These are phyloP conservation scores for Diabrotica virgifera DNA, from an alignment of 1,140 invertebrate genomes.

Conservation along the genomic window DNA sequence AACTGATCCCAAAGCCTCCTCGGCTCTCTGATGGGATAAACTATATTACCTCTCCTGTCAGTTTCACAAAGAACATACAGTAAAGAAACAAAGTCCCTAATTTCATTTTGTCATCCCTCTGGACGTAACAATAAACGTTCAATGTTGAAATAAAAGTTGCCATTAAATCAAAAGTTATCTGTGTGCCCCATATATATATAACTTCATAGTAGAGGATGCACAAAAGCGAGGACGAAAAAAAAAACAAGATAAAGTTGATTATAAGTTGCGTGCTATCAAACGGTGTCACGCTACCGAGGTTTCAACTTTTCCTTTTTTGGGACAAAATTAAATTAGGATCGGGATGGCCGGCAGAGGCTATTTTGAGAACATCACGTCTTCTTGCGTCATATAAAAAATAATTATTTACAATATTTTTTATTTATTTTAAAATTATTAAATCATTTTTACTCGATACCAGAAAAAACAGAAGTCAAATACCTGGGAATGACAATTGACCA, in stretches of 20 bases:
- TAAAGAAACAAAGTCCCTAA: background rate
- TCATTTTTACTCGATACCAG: too few relatives aligned
- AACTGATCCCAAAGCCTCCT: background rate
- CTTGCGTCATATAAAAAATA: too few relatives aligned
- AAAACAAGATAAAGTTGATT: background rate
- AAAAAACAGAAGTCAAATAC: too few relatives aligned
- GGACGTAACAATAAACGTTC: slow-evolving; percentile 2
- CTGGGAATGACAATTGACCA: too few relatives aligned
- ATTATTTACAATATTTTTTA: too few relatives aligned
- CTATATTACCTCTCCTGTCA: background rate
- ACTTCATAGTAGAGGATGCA: background rate
- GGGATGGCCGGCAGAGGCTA: too few relatives aligned
- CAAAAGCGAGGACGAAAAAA: slow-evolving; percentile 1
- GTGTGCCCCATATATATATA: background rate
- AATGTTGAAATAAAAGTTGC: slow-evolving; percentile 3
- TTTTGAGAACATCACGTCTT: too few relatives aligned
- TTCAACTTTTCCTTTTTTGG: background rate
- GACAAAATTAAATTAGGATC: background rate
- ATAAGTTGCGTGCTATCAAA: slow-evolving; percentile 2
- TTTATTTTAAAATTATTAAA: too few relatives aligned
- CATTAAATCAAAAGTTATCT: slow-evolving; percentile 3
- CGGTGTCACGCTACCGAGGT: slow-evolving; percentile 1
- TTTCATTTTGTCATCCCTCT: slow-evolving; percentile 2
- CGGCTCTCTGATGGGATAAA: background rate
- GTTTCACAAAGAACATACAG: background rate